Conservation (phyloP, 2,888 invertebrate genomes). For the Deroplatys truncata region DNA sequence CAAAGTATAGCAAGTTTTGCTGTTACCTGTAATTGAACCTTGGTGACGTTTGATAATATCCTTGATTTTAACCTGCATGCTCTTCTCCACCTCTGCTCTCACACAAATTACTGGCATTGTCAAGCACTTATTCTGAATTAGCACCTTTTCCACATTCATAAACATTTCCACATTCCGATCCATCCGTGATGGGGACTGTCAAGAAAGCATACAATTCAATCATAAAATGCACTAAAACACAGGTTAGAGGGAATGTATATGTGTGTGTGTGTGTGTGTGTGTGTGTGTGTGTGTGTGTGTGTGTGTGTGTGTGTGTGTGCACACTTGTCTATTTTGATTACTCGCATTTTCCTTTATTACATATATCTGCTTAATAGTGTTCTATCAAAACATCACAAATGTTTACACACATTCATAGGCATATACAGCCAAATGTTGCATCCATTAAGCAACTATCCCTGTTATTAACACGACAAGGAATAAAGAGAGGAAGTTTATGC, state of each 20-base stretch:
- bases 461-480: too few relatives aligned
- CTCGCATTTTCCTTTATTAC: background rate
- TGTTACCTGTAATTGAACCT: conserved; percentile 62
- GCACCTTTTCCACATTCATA: conserved; percentile 78
- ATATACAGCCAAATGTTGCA: too few relatives aligned
- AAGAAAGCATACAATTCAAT: conserved; percentile 22
- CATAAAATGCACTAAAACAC: background rate
- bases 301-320: background rate
- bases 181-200: conserved; percentile 83
- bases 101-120: conserved; percentile 76
- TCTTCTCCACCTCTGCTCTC: conserved; percentile 80
- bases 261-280: background rate
- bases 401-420: too few relatives aligned
- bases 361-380: too few relatives aligned
- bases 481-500: too few relatives aligned
- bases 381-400: too few relatives aligned
- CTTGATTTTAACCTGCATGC: conserved; percentile 71
- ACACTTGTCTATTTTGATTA: background rate
- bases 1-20: background rate
- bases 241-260: too few relatives aligned
- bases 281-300: too few relatives aligned
- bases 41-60: conserved; percentile 86
- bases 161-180: conserved; percentile 93
- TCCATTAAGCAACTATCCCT: too few relatives aligned
- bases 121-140: conserved; percentile 77